Percentiles rank a stretch among this genome's conserved stretches.
Conservation (phyloP, 1,140 invertebrate genomes). For the Uloborus diversus region DNA sequence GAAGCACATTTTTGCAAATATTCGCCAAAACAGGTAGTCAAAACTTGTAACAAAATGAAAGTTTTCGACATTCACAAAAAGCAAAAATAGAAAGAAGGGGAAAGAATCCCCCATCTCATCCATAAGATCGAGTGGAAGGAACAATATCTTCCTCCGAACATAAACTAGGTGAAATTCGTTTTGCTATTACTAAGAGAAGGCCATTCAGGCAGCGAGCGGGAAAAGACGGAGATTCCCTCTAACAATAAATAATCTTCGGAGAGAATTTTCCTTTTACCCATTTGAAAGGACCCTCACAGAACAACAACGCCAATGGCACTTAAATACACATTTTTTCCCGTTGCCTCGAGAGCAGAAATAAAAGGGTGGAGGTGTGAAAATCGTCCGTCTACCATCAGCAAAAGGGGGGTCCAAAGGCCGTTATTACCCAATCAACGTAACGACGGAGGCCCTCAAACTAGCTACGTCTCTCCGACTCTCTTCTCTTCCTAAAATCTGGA, state of each 20-base stretch:
- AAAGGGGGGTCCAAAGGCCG: conserved; percentile 24
- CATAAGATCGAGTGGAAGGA: too few species aligned
- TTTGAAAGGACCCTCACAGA: not conserved
- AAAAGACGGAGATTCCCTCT: too few species aligned
- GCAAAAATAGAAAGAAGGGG: too few species aligned
- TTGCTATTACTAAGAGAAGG: too few species aligned
- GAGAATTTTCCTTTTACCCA: conserved; percentile 11
- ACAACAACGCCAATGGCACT: conserved; percentile 41
- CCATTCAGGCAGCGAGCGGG: too few species aligned
- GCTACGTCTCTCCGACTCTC: not conserved
- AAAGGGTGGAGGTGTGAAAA: conserved; percentile 39
- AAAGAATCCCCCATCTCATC: too few species aligned
- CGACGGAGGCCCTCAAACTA: conserved; percentile 18
- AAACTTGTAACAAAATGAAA: too few species aligned
- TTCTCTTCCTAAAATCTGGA: conserved; percentile 24
- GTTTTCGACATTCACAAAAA: too few species aligned
- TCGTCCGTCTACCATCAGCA: conserved; percentile 40
- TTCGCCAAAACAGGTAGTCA: too few species aligned
- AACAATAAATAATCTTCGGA: conserved; percentile 37
- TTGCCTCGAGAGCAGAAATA: not conserved
- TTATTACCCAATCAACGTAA: conserved; percentile 55
- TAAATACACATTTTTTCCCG: conserved; percentile 38
- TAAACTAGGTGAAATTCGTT: too few species aligned
- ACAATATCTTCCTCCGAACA: too few species aligned
- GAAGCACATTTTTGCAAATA: too few species aligned